Percentiles rank a stretch among this genome's conserved stretches.
Conservation (phyloP, 2,888 invertebrate species). For the Trissolcus japonicus region DNA sequence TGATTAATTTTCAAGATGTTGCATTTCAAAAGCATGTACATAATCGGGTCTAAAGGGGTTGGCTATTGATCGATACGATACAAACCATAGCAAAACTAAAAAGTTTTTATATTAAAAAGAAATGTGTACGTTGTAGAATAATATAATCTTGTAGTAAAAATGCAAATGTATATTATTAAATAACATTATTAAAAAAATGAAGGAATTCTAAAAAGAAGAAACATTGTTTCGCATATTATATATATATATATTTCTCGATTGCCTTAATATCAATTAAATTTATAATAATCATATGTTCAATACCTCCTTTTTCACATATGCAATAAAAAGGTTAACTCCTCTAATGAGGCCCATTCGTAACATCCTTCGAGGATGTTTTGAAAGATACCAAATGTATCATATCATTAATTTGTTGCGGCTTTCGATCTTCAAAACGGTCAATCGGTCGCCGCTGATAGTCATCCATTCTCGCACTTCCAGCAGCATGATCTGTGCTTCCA, state of each 20-base stretch:
- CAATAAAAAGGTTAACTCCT: slow-evolving; percentile 43
- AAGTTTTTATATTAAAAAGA: no score
- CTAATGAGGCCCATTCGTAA: slow-evolving; percentile 41
- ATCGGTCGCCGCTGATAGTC: slow-evolving; percentile 30
- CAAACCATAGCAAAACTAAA: no score
- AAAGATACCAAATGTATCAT: slow-evolving; percentile 43
- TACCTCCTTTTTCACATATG: slow-evolving; percentile 54
- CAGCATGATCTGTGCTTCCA: slow-evolving; percentile 24
- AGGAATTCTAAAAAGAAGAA: slow-evolving; percentile 7
- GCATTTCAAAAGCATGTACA: no score
- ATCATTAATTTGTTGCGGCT: slow-evolving; percentile 30
- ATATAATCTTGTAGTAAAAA: no score
- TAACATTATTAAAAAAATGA: neutral
- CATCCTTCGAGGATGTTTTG: slow-evolving; percentile 44
- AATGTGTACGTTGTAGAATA: no score
- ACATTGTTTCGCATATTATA: slow-evolving; percentile 55
- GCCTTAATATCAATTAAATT: slow-evolving; percentile 57
- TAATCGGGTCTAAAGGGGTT: no score
- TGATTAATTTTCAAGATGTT: no score
- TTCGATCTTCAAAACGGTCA: slow-evolving; percentile 33
- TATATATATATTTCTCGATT: slow-evolving; percentile 54
- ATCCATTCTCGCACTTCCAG: slow-evolving; percentile 27
- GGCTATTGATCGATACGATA: no score
- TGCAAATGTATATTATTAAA: no score
- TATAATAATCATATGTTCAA: slow-evolving; percentile 59